Evolutionary conservation across 2,888 invertebrate genomes (phyloP).

Genomic region (Lasiommata megera): DNA sequence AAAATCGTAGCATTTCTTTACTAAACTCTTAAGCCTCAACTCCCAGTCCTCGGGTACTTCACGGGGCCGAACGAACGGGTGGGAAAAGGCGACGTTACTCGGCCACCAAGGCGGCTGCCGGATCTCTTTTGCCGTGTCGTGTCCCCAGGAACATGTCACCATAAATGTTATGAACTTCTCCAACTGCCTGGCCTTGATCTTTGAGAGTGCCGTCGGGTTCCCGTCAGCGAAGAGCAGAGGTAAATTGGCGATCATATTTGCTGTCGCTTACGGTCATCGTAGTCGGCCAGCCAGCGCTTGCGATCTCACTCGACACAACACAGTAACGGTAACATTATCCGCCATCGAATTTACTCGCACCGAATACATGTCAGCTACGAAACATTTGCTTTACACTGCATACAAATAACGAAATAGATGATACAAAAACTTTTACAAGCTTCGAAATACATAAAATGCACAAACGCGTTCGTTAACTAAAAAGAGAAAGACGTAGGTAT

Average conservation of each 20-base stretch:
- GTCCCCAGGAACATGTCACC: conserved; percentile 88
- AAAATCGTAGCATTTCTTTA: conserved; percentile 86
- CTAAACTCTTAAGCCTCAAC: conserved; percentile 83
- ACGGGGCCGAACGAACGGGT: conserved; percentile 82
- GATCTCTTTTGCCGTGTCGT: conserved; percentile 80
- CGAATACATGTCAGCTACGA: conserved; percentile 41
- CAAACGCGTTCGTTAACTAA: conserved; percentile 58
- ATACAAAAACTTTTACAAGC: conserved; percentile 39
- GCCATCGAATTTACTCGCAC: conserved; percentile 45
- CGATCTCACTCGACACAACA: conserved; percentile 56
- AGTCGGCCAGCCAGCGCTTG: conserved; percentile 63
- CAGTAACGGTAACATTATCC: conserved; percentile 57
- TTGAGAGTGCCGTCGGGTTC: conserved; percentile 84
- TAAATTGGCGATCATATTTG: conserved; percentile 86
- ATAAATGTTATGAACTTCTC: conserved; percentile 88
- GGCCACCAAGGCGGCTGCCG: conserved; percentile 88
- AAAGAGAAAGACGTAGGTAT: conserved; percentile 60
- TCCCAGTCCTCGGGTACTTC: conserved; percentile 79
- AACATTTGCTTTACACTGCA: conserved; percentile 42
- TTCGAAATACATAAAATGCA: conserved; percentile 52
- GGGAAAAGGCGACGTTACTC: conserved; percentile 82
- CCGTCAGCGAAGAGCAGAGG: conserved; percentile 87
- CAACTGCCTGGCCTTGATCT: conserved; percentile 82
- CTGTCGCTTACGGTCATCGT: conserved; percentile 71
- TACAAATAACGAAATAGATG: conserved; percentile 31